A percentile compares a stretch with the other conserved stretches of the same genome.
phyloP scores from a whole-genome alignment of 2,888 invertebrate species.

The Cancer borealis region DNA sequence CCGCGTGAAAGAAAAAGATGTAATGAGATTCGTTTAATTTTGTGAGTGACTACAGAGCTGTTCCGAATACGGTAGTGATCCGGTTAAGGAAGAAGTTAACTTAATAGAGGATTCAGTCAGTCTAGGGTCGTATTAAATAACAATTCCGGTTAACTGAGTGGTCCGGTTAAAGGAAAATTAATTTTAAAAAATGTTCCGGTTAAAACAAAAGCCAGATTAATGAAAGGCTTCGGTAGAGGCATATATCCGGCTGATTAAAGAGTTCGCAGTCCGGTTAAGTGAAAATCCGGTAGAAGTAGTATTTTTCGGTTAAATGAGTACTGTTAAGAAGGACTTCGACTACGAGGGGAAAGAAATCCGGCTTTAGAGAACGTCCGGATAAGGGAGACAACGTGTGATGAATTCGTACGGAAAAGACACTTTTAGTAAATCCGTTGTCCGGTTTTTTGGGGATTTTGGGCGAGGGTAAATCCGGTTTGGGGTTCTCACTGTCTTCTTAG shows the following conservation, averaged over 20 bases:
- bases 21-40: neutral
- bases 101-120: too few species aligned
- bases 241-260: neutral
- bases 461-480: neutral
- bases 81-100: too few species aligned
- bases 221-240: too few species aligned
- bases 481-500: neutral
- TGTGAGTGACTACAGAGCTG: too few species aligned
- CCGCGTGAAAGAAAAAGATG: neutral
- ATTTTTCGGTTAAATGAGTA: neutral
- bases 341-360: neutral
- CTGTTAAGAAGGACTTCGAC: neutral
- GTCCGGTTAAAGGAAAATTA: too few species aligned
- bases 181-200: too few species aligned
- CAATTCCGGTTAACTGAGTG: too few species aligned
- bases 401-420: slow-evolving; percentile 27
- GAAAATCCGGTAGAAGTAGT: neutral
- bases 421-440: neutral
- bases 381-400: neutral
- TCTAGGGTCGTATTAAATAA: too few species aligned
- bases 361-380: neutral
- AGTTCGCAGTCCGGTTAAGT: neutral
- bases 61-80: too few species aligned
- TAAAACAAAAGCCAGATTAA: too few species aligned
- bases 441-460: neutral